A percentile compares a stretch with the other conserved stretches of the same genome.
phyloP scores from a whole-genome alignment of 2,888 invertebrate species.

The Cheiracanthium punctorium region DNA sequence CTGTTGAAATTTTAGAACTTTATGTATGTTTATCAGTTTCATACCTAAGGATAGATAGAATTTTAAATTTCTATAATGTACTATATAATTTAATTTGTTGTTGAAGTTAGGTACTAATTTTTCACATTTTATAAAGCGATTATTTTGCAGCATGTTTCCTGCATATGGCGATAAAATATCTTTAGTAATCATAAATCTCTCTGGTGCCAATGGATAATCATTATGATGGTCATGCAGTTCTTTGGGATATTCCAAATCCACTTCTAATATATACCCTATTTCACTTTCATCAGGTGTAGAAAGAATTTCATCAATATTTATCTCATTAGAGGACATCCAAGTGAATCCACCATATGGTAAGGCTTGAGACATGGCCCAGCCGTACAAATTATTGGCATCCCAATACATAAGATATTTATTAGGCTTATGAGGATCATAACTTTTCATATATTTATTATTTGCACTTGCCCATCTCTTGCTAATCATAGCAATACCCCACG shows the following conservation, averaged over 20 bases:
- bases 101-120: neutral
- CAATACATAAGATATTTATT: neutral
- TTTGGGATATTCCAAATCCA: neutral
- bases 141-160: neutral
- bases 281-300: neutral
- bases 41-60: neutral
- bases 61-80: neutral
- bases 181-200: neutral
- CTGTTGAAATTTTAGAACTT: conserved; percentile 51
- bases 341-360: neutral
- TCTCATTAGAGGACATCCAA: neutral
- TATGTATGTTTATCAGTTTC: neutral
- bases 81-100: neutral
- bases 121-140: neutral
- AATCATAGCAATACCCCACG: neutral
- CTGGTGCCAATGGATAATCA: neutral
- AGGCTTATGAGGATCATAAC: neutral
- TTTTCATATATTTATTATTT: neutral
- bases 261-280: neutral
- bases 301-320: neutral
- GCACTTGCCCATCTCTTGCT: neutral
- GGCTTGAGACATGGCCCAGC: neutral
- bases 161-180: neutral
- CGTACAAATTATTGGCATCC: neutral
- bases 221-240: neutral